A percentile compares a stretch with the other conserved stretches of the same genome.
phyloP scores from a whole-genome alignment of 1,140 invertebrate species.

The Prorops nasuta region DNA sequence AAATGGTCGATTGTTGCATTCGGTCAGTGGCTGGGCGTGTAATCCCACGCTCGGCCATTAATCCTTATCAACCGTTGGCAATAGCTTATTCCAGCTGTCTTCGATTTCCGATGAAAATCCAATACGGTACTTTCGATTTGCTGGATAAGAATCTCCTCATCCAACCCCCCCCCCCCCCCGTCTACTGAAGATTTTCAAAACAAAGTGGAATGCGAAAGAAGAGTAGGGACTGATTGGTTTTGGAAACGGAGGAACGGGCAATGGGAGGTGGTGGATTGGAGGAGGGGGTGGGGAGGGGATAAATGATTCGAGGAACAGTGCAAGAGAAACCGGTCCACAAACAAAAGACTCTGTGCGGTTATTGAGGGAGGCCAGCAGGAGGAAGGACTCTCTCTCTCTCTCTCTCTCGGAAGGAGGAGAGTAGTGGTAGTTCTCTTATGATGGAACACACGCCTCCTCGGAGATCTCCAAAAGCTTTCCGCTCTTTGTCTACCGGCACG shows the following conservation, averaged over 20 bases:
- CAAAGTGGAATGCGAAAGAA: not conserved
- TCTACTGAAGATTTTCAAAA: not conserved
- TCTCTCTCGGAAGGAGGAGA: constrained; percentile 14
- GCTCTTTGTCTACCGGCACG: not conserved
- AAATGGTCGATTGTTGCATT: too few relatives aligned
- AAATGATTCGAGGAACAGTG: constrained; percentile 46
- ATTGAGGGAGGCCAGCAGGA: constrained; percentile 6
- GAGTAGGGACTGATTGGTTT: not conserved
- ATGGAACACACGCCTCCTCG: constrained; percentile 7
- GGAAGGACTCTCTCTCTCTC: constrained; percentile 13
- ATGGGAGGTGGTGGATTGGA: not conserved
- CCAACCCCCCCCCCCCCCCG: not conserved
- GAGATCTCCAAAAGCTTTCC: not conserved
- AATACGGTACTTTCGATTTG: too few relatives aligned
- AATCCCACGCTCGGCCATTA: too few relatives aligned
- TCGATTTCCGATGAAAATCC: not conserved
- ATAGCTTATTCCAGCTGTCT: not conserved
- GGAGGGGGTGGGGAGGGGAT: constrained; percentile 11
- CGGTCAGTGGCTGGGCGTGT: too few relatives aligned
- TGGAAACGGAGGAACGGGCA: not conserved
- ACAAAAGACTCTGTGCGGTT: constrained; percentile 39
- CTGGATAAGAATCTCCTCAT: not conserved
- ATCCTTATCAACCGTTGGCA: too few relatives aligned
- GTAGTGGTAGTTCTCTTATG: constrained; percentile 7
- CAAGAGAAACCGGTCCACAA: constrained; percentile 38